A percentile compares a stretch with the other conserved stretches of the same genome.
phyloP scores from a whole-genome alignment of 2,797 vertebrate species.

The Spinus olivaceus region DNA sequence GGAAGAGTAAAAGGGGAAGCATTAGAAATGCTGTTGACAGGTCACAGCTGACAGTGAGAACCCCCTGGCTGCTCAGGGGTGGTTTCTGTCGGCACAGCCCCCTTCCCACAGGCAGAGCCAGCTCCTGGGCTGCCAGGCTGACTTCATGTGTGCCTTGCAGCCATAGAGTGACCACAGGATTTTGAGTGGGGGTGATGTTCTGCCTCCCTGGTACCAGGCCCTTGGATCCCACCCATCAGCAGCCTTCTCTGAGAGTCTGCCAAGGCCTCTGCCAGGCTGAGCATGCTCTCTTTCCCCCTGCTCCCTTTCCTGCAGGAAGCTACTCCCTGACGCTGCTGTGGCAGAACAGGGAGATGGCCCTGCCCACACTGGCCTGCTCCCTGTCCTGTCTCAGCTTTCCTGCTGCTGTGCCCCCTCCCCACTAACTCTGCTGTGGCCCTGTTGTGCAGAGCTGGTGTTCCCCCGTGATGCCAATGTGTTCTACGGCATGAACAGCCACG shows the following conservation, averaged over 20 bases:
- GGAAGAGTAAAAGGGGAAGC: neutral
- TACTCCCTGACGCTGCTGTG: rapidly evolving
- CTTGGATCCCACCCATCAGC: rapidly evolving
- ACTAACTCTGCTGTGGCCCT: neutral
- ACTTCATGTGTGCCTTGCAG: rapidly evolving
- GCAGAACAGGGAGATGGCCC: no score
- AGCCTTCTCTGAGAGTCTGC: neutral
- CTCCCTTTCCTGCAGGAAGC: neutral
- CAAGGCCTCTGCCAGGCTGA: neutral
- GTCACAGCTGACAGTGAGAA: neutral
- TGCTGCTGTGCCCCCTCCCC: neutral
- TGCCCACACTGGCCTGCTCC: rapidly evolving
- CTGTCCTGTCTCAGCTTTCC: neutral
- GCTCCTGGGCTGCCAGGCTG: neutral
- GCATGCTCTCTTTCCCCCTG: no score
- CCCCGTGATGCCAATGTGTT: constrained; percentile 91
- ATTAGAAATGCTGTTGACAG: neutral
- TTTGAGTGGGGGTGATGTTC: neutral
- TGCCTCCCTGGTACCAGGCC: neutral
- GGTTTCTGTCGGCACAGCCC: neutral
- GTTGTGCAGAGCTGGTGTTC: constrained; percentile 85
- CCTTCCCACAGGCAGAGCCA: neutral
- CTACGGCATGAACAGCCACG: constrained; percentile 94
- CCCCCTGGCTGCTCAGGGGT: neutral
- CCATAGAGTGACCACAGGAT: no score